Conservation (phyloP, 1,140 invertebrate species). For the Rhyacophila brunnea region DNA sequence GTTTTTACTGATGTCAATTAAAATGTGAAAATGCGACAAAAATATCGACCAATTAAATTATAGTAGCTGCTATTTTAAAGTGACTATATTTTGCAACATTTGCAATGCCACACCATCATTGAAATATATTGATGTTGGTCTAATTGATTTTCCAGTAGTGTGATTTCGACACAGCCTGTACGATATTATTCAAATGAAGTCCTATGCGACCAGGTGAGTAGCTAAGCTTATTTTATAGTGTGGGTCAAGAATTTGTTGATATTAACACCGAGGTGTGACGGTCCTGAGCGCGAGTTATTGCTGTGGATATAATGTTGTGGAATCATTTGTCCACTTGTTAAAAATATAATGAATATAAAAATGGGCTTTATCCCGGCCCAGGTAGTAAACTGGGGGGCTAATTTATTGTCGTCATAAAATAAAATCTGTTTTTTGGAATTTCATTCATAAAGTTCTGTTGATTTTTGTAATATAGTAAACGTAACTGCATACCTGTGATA, state of each 20-base stretch:
- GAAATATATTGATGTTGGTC: too few species aligned
- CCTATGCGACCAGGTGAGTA: too few species aligned
- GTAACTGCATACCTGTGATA: neutral
- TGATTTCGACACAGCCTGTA: too few species aligned
- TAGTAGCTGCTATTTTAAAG: too few species aligned
- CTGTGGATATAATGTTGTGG: conserved; percentile 51
- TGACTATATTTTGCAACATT: too few species aligned
- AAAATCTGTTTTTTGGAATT: conserved; percentile 53
- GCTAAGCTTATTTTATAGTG: too few species aligned
- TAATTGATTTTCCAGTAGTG: too few species aligned
- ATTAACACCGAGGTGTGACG: conserved; percentile 51
- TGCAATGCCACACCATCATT: too few species aligned
- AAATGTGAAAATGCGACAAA: too few species aligned
- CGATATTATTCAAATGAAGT: too few species aligned
- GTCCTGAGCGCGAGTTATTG: conserved; percentile 48
- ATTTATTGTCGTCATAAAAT: conserved; percentile 56
- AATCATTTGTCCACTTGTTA: conserved; percentile 57
- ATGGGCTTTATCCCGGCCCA: conserved; percentile 55
- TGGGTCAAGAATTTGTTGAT: conserved; percentile 44
- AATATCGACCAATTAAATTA: too few species aligned
- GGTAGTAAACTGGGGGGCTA: conserved; percentile 52
- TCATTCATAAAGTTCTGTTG: conserved; percentile 50
- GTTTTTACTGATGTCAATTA: too few species aligned
- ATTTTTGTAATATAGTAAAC: conserved; percentile 28
- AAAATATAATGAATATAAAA: conserved; percentile 57